Percentiles rank a stretch among this genome's conserved stretches.
phyloP scores from a whole-genome alignment of 2,888 invertebrate genomes.

The Bugulina stolonifera region DNA sequence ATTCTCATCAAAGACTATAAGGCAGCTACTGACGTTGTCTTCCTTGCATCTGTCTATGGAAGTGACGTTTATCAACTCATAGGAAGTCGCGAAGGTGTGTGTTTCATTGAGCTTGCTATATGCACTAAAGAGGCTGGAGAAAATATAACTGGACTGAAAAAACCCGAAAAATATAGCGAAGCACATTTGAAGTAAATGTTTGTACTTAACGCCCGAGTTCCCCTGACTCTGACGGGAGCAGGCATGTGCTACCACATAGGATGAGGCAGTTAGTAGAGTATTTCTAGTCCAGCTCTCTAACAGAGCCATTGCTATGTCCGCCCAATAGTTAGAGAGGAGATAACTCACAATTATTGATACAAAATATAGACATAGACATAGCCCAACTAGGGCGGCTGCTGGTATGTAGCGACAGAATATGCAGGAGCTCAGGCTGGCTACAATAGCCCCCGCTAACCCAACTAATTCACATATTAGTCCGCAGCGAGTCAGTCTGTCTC shows the following conservation, averaged over 20 bases:
- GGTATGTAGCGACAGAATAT: neutral
- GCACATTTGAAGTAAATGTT: neutral
- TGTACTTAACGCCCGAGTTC: neutral
- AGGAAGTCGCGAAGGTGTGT: neutral
- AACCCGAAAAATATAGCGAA: slow-evolving; percentile 1
- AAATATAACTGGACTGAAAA: neutral
- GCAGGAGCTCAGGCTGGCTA: neutral
- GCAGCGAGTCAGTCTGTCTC: neutral
- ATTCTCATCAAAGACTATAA: no score
- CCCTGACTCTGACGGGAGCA: neutral
- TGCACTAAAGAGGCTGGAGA: neutral
- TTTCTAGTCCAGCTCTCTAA: neutral
- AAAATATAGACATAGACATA: neutral
- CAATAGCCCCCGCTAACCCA: neutral
- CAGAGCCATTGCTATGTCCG: neutral
- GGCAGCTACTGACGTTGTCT: neutral
- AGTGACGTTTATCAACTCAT: neutral
- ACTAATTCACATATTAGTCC: neutral
- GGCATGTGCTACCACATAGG: neutral
- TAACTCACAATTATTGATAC: neutral
- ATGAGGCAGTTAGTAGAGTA: neutral
- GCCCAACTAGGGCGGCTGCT: neutral
- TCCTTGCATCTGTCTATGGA: neutral
- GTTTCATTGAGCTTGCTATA: neutral
- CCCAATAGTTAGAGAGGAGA: neutral